Percentiles rank a stretch among this genome's conserved stretches.
Conservation (phyloP, 2,888 invertebrate genomes). For the Drosophila recens region DNA sequence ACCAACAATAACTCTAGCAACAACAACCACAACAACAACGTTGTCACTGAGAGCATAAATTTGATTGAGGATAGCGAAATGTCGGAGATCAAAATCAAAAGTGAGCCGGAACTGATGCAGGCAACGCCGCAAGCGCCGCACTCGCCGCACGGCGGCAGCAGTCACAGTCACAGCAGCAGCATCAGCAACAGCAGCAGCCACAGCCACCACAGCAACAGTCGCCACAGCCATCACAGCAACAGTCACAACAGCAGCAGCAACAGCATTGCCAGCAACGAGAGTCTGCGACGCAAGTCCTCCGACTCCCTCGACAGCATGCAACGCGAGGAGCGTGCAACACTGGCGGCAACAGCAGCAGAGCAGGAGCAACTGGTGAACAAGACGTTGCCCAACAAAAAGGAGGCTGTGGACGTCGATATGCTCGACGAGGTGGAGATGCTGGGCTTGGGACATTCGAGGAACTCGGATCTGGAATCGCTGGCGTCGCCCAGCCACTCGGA, state of each 20-base stretch:
- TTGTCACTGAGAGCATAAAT: conserved; percentile 83
- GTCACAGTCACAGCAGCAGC: conserved; percentile 69
- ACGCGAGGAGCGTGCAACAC: conserved; percentile 52
- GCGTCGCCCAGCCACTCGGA: conserved; percentile 87
- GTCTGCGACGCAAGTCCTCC: conserved; percentile 76
- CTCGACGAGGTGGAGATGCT: conserved; percentile 84
- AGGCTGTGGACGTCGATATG: conserved; percentile 80
- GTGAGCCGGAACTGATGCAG: conserved; percentile 82
- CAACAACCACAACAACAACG: conserved; percentile 54
- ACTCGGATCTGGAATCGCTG: conserved; percentile 86
- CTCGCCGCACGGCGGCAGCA: conserved; percentile 81
- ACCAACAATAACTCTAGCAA: conserved; percentile 83
- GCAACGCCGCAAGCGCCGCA: conserved; percentile 80
- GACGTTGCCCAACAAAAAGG: conserved; percentile 82
- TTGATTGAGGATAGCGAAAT: conserved; percentile 83
- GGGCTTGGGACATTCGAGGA: conserved; percentile 81
- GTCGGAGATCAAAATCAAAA: conserved; percentile 82
- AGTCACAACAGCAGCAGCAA: conserved; percentile 61
- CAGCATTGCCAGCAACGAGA: conserved; percentile 65
- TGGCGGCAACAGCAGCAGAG: conserved; percentile 24
- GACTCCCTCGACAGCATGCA: conserved; percentile 71
- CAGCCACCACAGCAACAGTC: conserved; percentile 48
- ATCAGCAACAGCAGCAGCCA: conserved; percentile 42
- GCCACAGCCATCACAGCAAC: conserved; percentile 53
- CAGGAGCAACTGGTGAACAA: conserved; percentile 25